These are phyloP conservation scores for Archips crataeganus DNA, from an alignment of 2,888 invertebrate genomes.

Conservation along the genomic window DNA sequence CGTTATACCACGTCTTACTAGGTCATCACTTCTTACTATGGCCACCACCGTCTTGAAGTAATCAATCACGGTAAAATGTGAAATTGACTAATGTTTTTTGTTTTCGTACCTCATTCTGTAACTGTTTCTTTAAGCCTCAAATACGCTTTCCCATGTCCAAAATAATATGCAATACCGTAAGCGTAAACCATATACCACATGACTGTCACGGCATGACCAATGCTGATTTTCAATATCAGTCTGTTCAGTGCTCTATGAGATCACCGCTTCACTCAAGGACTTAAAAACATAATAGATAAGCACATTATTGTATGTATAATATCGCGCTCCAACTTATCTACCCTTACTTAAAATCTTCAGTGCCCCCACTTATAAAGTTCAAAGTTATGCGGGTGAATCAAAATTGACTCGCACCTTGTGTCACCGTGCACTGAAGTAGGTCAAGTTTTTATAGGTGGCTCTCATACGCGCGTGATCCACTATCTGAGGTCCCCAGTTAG, in stretches of 20 bases:
- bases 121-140: no score
- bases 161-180: neutral
- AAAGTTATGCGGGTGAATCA: constrained; percentile 22
- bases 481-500: constrained; percentile 76
- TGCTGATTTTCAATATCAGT: neutral
- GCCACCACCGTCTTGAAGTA: neutral
- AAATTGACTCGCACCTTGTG: constrained; percentile 37
- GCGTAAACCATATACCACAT: no score
- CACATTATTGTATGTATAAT: neutral
- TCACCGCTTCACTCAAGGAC: neutral
- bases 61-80: neutral
- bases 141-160: no score
- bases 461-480: constrained; percentile 76
- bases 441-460: constrained; percentile 69
- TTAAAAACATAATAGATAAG: neutral
- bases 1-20: no score
- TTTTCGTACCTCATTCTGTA: no score
- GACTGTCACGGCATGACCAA: neutral
- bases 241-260: no score
- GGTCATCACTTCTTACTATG: no score
- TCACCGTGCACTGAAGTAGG: constrained; percentile 59
- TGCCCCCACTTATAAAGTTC: constrained; percentile 14
- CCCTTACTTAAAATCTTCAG: constrained; percentile 16
- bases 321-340: constrained; percentile 11
- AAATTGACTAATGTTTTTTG: no score